Evolutionary conservation across 2,797 vertebrate species (phyloP).

Genomic region (Galago senegalensis): DNA sequence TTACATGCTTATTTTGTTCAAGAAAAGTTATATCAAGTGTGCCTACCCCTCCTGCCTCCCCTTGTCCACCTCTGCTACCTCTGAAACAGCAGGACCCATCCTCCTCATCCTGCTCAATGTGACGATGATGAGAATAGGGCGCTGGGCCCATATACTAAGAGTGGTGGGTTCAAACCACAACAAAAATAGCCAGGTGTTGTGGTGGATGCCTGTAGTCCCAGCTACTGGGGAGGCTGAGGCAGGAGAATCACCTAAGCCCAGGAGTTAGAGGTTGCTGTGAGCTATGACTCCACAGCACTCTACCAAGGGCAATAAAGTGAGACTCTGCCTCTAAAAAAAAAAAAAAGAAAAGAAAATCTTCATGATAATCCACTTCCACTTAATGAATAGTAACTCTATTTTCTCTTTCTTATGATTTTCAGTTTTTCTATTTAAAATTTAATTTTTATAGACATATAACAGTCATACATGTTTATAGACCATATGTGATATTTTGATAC

Average conservation of each 20-base stretch:
- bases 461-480: background rate
- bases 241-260: too few species aligned
- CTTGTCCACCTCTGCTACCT: background rate
- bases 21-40: background rate
- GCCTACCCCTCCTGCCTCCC: background rate
- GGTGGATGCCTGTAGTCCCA: too few species aligned
- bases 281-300: too few species aligned
- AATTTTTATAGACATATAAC: background rate
- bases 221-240: too few species aligned
- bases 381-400: background rate
- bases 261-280: too few species aligned
- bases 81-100: background rate
- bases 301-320: too few species aligned
- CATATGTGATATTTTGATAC: background rate
- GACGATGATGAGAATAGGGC: background rate
- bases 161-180: too few species aligned
- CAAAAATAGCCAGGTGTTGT: too few species aligned
- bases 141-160: too few species aligned
- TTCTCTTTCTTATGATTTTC: background rate
- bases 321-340: too few species aligned
- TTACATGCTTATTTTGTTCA: background rate
- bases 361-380: background rate
- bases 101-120: background rate
- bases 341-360: background rate
- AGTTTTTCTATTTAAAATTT: background rate